A percentile compares a stretch with the other conserved stretches of the same genome.
Conservation (phyloP, 2,888 invertebrate species). For the Oscheius sp. region DNA sequence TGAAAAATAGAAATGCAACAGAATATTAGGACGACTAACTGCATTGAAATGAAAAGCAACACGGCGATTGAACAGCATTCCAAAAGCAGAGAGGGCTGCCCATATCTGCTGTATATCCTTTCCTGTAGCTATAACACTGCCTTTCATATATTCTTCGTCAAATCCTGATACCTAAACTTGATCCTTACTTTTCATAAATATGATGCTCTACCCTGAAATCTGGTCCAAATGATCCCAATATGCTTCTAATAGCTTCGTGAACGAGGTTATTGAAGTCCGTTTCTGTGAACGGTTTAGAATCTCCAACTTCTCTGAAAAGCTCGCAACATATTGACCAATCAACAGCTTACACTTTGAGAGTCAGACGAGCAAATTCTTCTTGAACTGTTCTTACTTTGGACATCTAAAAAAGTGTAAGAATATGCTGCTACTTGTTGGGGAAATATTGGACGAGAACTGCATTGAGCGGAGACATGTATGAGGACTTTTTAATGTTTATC, state of each 20-base stretch:
- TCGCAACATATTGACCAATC: neutral
- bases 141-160: constrained; percentile 49
- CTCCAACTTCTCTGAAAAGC: constrained; percentile 25
- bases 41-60: constrained; percentile 62
- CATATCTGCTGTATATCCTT: constrained; percentile 59
- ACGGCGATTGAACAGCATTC: constrained; percentile 50
- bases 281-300: constrained; percentile 21
- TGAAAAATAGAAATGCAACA: constrained; percentile 2
- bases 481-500: no score
- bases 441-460: no score
- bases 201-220: constrained; percentile 38
- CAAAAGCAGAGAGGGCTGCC: constrained; percentile 65
- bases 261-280: constrained; percentile 56
- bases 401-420: neutral
- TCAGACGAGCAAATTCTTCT: constrained; percentile 51
- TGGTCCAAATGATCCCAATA: constrained; percentile 54
- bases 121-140: constrained; percentile 53
- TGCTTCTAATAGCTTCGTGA: constrained; percentile 49
- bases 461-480: no score
- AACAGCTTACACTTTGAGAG: constrained; percentile 50
- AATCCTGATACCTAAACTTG: constrained; percentile 53
- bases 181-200: no score
- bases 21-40: constrained; percentile 37
- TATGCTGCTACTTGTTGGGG: no score
- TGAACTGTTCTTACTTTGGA: constrained; percentile 33